Evolutionary conservation across 2,888 invertebrate genomes (phyloP), one percentile per base, ranked within the genome.

Genomic region (Campaea margaritaria): DNA sequence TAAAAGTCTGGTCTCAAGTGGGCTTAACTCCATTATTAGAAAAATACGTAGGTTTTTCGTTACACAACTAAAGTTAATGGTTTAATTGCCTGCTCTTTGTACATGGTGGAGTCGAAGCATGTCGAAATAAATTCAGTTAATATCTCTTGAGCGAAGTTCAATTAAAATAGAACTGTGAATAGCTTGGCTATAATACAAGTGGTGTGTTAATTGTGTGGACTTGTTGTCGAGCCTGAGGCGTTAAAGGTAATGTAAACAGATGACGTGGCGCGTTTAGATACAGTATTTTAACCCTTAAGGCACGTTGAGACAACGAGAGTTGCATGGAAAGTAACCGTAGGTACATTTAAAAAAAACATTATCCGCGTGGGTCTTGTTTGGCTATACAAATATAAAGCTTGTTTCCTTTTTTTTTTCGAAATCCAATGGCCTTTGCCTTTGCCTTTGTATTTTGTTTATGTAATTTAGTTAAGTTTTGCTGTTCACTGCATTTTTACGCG

Each of bases 121-220:
- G 63, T 61, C 49, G 49, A 57, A 57, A 61, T 61, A 47, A 66
- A 61, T 66, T 57, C 59, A 38, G 57, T 44, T 68, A 62, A 64
- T 66, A 58, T 57, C 58, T 62, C 58, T 62, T 38, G 42, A 42
- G 42, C 53, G 56, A 58, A 62, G 52, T 59, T 56, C 52, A 53
- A 56, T 53, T 59, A 46, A 43, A 50, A 50, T 36, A 11, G 10
- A 47, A 51, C 42, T 43, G 47, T 52, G 47, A 51, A 51, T 52
- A 51, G 42, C 52, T 41, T 51, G 51, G 34, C 51, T 16, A 58
- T 21, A 38, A 52, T 42, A 47, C 46, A 46, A 47, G 15, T 38
- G 47, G 28, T 27, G 43, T 36, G 31, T 28, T 58, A 45, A 46
- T 28, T 39, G 1, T 31, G 38, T 38, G 13, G 21, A 45, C 12